Evolutionary conservation across 2,797 vertebrate genomes (phyloP), one percentile per base, ranked within the genome.

Genomic region (Avahi laniger): DNA sequence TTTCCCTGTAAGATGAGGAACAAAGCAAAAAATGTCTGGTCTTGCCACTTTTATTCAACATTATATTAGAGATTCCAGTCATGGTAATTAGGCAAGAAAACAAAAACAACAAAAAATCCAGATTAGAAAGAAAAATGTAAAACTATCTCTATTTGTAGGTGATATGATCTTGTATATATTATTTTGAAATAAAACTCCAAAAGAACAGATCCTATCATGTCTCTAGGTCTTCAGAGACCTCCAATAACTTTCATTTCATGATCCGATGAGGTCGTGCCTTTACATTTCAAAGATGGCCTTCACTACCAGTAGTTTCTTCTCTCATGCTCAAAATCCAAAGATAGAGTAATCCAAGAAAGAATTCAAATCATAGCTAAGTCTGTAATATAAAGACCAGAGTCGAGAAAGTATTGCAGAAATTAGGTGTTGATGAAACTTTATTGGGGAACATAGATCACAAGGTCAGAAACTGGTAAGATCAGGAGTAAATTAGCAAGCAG

Each of bases 171-270:
- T 70, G 2, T 15, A 14, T 83, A 41, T 41, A 28, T 73, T 41
- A 75, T 80, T 93, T 85, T 90, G 65, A 73, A 93, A 73, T 67
- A 28, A 59, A 80, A 92, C 41, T 88, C 33, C 22, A 73, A 46
- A 18, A 85, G 46, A 87, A 76, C 70, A 76, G 28, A 82, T 75
- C 11, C 11, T 28, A 48, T 24, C 4, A 1, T 57, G 76, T 69
- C 15, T 82, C 52, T 83, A 78, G 61, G 35, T 63, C 78, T 78
- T 33, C 63, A 91, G 69, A 52, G n/a, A 4, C 18, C 52, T 61
- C 8, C 33, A 67, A 11, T 86, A 48, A 91, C 22, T n/a, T 93
- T 67, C 13, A 85, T 50, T 93, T 90, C 48, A 50, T 41, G n/a
- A 82, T 33, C 50, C 4, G 43, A 76, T 35, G 48, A 85, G 15